These are phyloP conservation scores for Scomberomorus guttatus DNA, from an alignment of 2,797 vertebrate species.

Conservation along the genomic window DNA sequence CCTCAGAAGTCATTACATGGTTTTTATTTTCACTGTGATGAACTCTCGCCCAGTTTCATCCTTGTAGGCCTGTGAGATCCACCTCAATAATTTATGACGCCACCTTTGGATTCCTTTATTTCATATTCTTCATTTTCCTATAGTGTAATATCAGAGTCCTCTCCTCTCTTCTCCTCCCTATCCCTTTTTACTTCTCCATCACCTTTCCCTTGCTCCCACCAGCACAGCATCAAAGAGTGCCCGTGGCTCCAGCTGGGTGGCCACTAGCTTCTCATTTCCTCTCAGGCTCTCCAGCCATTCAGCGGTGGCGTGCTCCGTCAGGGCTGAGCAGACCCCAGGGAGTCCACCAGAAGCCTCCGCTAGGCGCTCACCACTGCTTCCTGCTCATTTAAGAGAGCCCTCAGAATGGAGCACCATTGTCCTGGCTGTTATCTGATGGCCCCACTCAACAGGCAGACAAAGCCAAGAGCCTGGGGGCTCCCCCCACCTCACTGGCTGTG, in stretches of 20 bases:
- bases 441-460: slow-evolving; percentile 85
- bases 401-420: slow-evolving; percentile 88
- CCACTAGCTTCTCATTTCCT: slow-evolving; percentile 87
- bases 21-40: not conserved
- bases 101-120: not conserved
- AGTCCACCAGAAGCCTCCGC: slow-evolving; percentile 82
- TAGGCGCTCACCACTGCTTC: slow-evolving; percentile 83
- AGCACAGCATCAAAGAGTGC: slow-evolving; percentile 82
- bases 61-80: not conserved
- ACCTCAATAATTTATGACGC: not conserved
- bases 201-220: slow-evolving; percentile 65
- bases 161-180: slow-evolving; percentile 4
- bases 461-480: slow-evolving; percentile 79
- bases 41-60: not conserved
- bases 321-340: slow-evolving; percentile 87
- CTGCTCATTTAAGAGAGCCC: slow-evolving; percentile 88
- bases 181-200: slow-evolving; percentile 53
- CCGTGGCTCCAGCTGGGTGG: slow-evolving; percentile 86
- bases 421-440: slow-evolving; percentile 89
- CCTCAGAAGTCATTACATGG: not conserved
- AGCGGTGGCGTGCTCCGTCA: slow-evolving; percentile 80
- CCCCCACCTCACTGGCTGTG: slow-evolving; percentile 55
- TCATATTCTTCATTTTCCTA: not conserved
- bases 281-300: slow-evolving; percentile 80
- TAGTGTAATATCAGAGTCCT: not conserved